Base-by-base conservation (phyloP, 2,888 invertebrate species). In the Leptura quadrifasciata region DNA sequence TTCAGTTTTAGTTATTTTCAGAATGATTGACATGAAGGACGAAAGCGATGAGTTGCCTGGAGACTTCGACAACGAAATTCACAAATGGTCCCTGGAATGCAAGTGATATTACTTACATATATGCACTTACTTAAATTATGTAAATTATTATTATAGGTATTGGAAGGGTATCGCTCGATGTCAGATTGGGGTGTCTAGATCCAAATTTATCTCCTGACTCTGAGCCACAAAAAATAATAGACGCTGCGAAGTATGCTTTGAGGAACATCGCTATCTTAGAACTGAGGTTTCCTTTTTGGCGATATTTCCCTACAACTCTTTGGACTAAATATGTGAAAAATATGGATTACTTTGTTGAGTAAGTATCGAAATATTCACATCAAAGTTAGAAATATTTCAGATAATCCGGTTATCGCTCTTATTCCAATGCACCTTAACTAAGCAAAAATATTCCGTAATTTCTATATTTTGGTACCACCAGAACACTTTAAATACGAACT, bases 51-150 rank as follows among this genome's bases (percentile, higher is more conserved):
- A 94, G 88, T 92, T 94, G 76, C 93, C 93, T 0, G 89, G 89
- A 0, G 91, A 94, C 86, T 94, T 94, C 84, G 87, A 93, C 63
- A 94, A 93, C 79, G 94, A 95, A 89, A 91, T 95, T 31, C 93
- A 94, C 85, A 94, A 94, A 87, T 95, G 95, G 95, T 94, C 95
- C 2, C 88, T 95, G 61, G 95, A 95, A 90, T 95, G 95, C 94
- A 89, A 92, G 93, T 91, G 72, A 21, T 1, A 54, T 18, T 52
- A 21, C n/a, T 27, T 6, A 24, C 31, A 31, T 35, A n/a, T 18
- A 10, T 47, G 24, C 5, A 47, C 15, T 18, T 65, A 67, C 4
- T 20, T 9, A 10, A 18, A 39, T 39, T 12, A 20, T 39, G 8
- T 15, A 21, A 2, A 31, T 63, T 73, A 63, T 64, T 55, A 47